Percentiles rank a stretch among this genome's conserved stretches.
Conservation (phyloP, 1,140 invertebrate genomes). For the Diploscapter pachys region DNA sequence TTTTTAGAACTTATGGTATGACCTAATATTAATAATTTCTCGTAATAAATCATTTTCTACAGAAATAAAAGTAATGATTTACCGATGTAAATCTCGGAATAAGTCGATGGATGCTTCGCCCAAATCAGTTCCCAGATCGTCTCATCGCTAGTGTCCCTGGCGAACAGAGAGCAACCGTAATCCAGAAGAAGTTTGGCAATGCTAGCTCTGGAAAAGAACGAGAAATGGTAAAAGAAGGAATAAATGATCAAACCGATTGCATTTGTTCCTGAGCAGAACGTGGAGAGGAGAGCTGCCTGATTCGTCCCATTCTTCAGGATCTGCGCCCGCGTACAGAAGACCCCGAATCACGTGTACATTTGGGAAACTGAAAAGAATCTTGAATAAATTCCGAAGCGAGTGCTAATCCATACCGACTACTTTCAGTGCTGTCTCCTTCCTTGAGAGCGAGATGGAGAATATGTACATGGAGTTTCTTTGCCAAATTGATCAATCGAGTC, state of each 20-base stretch:
- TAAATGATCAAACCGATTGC: background rate
- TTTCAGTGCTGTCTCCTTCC: constrained; percentile 10
- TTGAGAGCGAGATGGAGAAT: constrained; percentile 20
- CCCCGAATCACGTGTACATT: constrained; percentile 24
- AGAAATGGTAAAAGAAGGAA: too few species aligned
- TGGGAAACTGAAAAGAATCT: constrained; percentile 23
- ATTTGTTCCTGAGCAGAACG: constrained; percentile 37
- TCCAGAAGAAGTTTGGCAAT: constrained; percentile 37
- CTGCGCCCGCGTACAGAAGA: constrained; percentile 1
- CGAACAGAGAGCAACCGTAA: constrained; percentile 39
- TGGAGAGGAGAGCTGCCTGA: constrained; percentile 45
- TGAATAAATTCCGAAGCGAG: background rate
- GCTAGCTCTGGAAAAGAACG: constrained; percentile 21
- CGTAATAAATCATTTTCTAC: constrained; percentile 7
- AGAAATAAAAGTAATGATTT: constrained; percentile 11
- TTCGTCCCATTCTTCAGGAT: background rate
- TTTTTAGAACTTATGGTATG: background rate
- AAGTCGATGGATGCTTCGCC: constrained; percentile 43
- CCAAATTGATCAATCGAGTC: constrained; percentile 4
- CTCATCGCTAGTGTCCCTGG: constrained; percentile 29
- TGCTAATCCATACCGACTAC: too few species aligned
- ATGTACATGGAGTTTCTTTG: constrained; percentile 14
- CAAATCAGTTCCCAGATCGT: background rate
- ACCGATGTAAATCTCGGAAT: constrained; percentile 17
- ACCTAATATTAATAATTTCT: background rate